These are phyloP conservation scores for Malthinus seriepunctatus DNA, from an alignment of 2,888 invertebrate genomes.

Conservation along the genomic window DNA sequence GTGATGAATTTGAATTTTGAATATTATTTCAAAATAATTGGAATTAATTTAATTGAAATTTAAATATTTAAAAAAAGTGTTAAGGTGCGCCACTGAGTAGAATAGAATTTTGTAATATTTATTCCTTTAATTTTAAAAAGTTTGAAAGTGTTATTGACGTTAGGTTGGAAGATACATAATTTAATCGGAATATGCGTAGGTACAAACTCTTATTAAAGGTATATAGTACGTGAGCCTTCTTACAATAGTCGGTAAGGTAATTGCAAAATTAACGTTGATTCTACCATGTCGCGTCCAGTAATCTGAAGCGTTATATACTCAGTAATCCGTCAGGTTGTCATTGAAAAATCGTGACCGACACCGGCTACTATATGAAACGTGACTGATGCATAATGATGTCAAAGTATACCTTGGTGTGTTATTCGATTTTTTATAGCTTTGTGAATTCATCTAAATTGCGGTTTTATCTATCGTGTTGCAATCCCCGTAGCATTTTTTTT, in stretches of 20 bases:
- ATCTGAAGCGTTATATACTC: conserved; percentile 31
- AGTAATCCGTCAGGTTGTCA: conserved; percentile 40
- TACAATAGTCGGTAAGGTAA: conserved; percentile 47
- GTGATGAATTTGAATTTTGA: no score
- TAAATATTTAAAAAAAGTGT: no score
- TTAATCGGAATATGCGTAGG: conserved; percentile 10
- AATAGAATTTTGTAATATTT: no score
- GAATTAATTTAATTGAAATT: no score
- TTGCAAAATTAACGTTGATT: conserved; percentile 46
- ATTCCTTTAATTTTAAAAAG: no score
- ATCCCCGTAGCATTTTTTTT: conserved; percentile 16
- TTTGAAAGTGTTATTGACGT: neutral
- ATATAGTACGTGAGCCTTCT: conserved; percentile 44
- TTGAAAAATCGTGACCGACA: conserved; percentile 52
- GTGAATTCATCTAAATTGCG: conserved; percentile 36
- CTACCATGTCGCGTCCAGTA: conserved; percentile 31
- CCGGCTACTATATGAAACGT: conserved; percentile 54
- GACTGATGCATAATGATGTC: conserved; percentile 52
- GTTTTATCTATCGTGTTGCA: conserved; percentile 44
- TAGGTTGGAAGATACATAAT: conserved; percentile 9
- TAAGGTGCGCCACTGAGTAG: no score
- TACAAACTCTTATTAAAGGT: conserved; percentile 13
- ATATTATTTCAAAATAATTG: no score
- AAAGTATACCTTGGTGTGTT: conserved; percentile 48
- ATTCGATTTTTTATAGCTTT: conserved; percentile 38